phyloP scores from a whole-genome alignment of 2,797 vertebrate species.

The Momotus momota region DNA sequence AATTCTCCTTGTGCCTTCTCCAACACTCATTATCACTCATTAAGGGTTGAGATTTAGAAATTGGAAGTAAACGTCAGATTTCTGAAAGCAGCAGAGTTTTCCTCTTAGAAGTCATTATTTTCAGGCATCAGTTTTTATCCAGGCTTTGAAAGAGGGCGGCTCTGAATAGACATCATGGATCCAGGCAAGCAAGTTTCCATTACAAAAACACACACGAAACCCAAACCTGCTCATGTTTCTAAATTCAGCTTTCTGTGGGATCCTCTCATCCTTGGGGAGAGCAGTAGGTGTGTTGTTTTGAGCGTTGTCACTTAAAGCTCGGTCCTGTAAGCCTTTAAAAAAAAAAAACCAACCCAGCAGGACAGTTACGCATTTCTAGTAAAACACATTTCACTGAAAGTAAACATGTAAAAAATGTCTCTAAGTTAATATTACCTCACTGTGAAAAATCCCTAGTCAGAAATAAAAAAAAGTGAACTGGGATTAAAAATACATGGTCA shows the following conservation, averaged over 20 bases:
- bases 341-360: neutral
- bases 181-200: neutral
- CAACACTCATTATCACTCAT: conserved; percentile 50
- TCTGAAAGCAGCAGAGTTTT: conserved; percentile 12
- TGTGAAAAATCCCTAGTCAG: neutral
- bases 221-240: neutral
- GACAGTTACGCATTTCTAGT: neutral
- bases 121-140: neutral
- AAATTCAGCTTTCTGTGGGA: neutral
- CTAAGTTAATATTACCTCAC: neutral
- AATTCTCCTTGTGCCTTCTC: conserved; percentile 62
- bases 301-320: neutral
- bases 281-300: neutral
- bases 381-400: neutral
- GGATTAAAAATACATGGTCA: neutral
- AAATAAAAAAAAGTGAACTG: neutral
- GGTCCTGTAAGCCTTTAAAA: neutral
- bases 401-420: neutral
- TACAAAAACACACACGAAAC: neutral
- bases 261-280: neutral
- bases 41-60: conserved; percentile 59
- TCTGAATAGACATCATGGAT: neutral
- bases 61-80: conserved; percentile 4
- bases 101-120: conserved; percentile 9
- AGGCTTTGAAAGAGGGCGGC: neutral